These are phyloP conservation scores for Melangyna quadrimaculata DNA, from an alignment of 2,888 invertebrate species.

Conservation along the genomic window DNA sequence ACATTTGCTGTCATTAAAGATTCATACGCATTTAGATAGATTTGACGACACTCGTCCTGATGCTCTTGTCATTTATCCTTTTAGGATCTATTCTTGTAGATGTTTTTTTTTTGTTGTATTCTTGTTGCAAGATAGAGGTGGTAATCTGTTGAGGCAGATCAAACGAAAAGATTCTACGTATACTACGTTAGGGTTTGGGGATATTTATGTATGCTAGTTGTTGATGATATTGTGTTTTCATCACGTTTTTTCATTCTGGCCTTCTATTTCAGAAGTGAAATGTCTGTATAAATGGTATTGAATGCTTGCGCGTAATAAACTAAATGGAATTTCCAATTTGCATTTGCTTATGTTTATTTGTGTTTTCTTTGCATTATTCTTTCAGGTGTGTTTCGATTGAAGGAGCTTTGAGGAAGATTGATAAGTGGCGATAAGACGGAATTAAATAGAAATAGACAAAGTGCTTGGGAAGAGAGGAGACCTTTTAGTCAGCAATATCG, in stretches of 20 bases:
- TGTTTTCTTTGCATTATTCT: slow-evolving; percentile 10
- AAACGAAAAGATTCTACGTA: background rate
- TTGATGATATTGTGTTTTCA: slow-evolving; percentile 20
- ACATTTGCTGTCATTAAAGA: slow-evolving; percentile 52
- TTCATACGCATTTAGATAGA: slow-evolving; percentile 62
- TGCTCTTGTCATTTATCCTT: slow-evolving; percentile 29
- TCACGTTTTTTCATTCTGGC: slow-evolving; percentile 46
- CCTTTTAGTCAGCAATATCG: background rate
- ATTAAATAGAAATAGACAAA: slow-evolving; percentile 18
- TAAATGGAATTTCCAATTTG: slow-evolving; percentile 45
- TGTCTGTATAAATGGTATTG: slow-evolving; percentile 31
- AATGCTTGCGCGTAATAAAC: slow-evolving; percentile 17
- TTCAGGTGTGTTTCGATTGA: slow-evolving; percentile 47
- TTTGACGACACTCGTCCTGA: slow-evolving; percentile 51
- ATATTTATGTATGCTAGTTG: background rate
- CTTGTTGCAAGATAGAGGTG: slow-evolving; percentile 33
- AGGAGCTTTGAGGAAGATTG: slow-evolving; percentile 16
- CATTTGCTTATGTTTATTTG: slow-evolving; percentile 9
- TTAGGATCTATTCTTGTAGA: background rate
- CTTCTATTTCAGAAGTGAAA: background rate
- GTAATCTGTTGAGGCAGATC: slow-evolving; percentile 49
- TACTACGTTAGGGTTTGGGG: background rate
- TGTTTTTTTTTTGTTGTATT: background rate
- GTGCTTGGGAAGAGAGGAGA: background rate
- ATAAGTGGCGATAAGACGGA: slow-evolving; percentile 16